Percentiles rank a stretch among this genome's conserved stretches.
phyloP scores from a whole-genome alignment of 2,113 vertebrate genomes.

The Artemisiospiza belli region DNA sequence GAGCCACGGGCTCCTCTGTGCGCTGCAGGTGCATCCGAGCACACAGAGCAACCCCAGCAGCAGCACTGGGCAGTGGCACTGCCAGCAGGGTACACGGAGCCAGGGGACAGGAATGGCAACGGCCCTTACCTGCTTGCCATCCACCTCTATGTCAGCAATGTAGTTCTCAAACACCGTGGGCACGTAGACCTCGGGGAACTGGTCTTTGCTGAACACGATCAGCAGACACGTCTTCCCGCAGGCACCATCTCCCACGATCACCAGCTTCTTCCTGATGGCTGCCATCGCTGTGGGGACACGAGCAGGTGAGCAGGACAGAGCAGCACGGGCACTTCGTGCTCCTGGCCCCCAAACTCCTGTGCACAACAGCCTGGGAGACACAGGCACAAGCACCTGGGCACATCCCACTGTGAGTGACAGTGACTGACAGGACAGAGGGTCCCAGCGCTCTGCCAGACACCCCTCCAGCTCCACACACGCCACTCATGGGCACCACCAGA shows the following conservation, averaged over 20 bases:
- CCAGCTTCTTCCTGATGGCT: conserved; percentile 96
- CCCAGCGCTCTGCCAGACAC: rapidly evolving
- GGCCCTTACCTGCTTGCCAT: conserved; percentile 88
- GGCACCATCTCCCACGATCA: conserved; percentile 96
- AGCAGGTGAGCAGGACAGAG: background rate
- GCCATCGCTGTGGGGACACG: conserved; percentile 83
- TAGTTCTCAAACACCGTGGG: conserved; percentile 99
- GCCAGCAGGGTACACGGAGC: rapidly evolving
- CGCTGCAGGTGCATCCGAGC: rapidly evolving
- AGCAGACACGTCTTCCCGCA: conserved; percentile 97
- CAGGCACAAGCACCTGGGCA: background rate
- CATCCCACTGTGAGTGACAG: rapidly evolving
- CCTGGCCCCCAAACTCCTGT: background rate
- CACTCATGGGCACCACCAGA: background rate
- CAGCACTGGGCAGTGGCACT: rapidly evolving
- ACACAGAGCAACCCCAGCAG: rapidly evolving
- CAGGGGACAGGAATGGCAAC: rapidly evolving
- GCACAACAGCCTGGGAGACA: rapidly evolving
- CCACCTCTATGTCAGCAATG: conserved; percentile 97
- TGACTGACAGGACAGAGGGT: background rate
- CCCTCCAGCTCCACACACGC: background rate
- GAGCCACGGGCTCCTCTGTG: rapidly evolving
- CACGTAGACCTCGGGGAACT: conserved; percentile 97
- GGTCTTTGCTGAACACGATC: conserved; percentile 98
- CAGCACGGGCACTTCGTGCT: rapidly evolving